Conservation (phyloP, 2,888 invertebrate species). For the Apomyelois bistriatella region DNA sequence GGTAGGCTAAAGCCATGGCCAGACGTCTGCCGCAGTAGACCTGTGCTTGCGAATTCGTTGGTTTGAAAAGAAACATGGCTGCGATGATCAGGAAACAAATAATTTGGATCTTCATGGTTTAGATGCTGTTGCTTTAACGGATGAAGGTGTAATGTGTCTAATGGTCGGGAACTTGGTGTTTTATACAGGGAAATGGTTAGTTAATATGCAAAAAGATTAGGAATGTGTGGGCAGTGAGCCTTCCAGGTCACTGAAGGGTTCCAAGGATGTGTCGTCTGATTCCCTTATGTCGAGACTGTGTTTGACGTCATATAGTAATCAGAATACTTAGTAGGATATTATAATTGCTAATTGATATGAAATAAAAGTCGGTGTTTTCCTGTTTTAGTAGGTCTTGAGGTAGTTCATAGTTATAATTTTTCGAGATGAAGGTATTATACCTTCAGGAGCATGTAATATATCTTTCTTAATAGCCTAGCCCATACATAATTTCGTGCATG, state of each 20-base stretch:
- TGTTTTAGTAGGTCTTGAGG: not conserved
- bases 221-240: not conserved
- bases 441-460: too few species aligned
- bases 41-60: not conserved
- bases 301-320: constrained; percentile 3
- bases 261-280: not conserved
- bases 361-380: not conserved
- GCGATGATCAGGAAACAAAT: not conserved
- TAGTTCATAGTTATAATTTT: too few species aligned
- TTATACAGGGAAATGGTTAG: constrained; percentile 8
- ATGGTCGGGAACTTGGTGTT: not conserved
- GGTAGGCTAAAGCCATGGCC: not conserved
- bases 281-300: not conserved
- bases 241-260: constrained; percentile 4
- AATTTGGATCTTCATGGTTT: constrained; percentile 9
- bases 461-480: too few species aligned
- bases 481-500: too few species aligned
- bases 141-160: not conserved
- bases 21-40: not conserved
- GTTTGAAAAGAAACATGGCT: not conserved
- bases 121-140: not conserved
- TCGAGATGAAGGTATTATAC: too few species aligned
- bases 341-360: not conserved
- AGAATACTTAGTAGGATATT: not conserved
- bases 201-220: constrained; percentile 10